Evolutionary conservation across 2,797 vertebrate genomes (phyloP).

Genomic region (Eupleurogrammus muticus): DNA sequence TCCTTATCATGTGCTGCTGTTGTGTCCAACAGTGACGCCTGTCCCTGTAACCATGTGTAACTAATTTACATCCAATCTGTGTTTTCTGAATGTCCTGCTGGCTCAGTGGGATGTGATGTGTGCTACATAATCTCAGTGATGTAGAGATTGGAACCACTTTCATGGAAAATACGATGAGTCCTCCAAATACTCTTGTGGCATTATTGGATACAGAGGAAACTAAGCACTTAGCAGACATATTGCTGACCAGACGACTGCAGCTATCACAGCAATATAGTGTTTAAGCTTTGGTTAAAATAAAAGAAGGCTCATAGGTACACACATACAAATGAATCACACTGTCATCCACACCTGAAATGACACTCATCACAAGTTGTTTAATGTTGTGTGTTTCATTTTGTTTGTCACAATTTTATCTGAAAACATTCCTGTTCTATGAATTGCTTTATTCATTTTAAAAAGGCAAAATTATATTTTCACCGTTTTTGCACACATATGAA

Average conservation of each 20-base stretch:
- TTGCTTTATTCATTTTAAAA: conserved; percentile 7
- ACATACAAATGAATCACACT: too few species aligned
- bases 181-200: conserved; percentile 20
- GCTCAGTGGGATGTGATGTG: conserved; percentile 37
- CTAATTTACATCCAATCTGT: conserved; percentile 58
- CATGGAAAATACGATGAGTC: conserved; percentile 39
- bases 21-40: conserved; percentile 29
- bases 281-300: neutral
- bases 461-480: neutral
- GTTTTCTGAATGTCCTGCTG: conserved; percentile 41
- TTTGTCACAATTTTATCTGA: neutral
- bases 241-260: neutral
- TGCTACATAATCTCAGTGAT: conserved; percentile 16
- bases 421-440: neutral
- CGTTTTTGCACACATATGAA: conserved; percentile 9
- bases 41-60: conserved; percentile 54
- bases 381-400: neutral
- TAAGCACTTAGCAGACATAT: neutral
- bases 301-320: neutral
- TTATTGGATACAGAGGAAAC: neutral
- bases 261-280: neutral
- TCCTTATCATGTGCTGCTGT: conserved; percentile 19
- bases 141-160: conserved; percentile 29
- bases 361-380: neutral
- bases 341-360: neutral